Percentiles rank a stretch among this genome's conserved stretches.
These are phyloP conservation scores for Chelonia mydas DNA, from an alignment of 2,797 vertebrate species.

Conservation along the genomic window DNA sequence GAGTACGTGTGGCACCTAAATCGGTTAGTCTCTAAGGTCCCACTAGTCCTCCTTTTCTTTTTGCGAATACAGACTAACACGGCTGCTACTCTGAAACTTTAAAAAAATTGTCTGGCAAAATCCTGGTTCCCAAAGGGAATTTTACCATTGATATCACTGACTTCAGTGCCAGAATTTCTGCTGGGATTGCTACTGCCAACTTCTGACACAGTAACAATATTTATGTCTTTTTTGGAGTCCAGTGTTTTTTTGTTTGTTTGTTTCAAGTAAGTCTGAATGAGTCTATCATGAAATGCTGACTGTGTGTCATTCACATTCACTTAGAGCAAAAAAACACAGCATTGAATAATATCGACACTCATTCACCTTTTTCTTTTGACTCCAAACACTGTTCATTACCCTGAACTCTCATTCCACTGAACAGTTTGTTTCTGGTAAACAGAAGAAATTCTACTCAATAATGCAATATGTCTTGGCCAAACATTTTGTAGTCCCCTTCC, in stretches of 20 bases:
- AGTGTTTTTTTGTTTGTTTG: neutral
- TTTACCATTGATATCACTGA: neutral
- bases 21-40: no score
- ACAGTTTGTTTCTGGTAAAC: neutral
- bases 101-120: neutral
- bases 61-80: no score
- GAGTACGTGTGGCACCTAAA: no score
- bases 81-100: no score
- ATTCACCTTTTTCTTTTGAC: neutral
- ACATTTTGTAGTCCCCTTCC: neutral
- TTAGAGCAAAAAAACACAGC: neutral
- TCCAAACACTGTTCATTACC: neutral
- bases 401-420: constrained; percentile 32
- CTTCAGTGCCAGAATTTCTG: neutral
- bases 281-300: neutral
- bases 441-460: constrained; percentile 10
- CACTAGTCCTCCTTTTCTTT: no score
- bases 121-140: fast-evolving
- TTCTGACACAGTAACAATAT: neutral
- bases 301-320: neutral
- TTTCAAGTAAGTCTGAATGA: neutral
- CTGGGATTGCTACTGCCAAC: neutral
- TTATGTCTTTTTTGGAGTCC: fast-evolving
- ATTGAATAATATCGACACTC: constrained; percentile 16
- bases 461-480: neutral